Evolutionary conservation across 2,797 vertebrate genomes (phyloP), one percentile per base, ranked within the genome.

Genomic region (Sebastes cheni): DNA sequence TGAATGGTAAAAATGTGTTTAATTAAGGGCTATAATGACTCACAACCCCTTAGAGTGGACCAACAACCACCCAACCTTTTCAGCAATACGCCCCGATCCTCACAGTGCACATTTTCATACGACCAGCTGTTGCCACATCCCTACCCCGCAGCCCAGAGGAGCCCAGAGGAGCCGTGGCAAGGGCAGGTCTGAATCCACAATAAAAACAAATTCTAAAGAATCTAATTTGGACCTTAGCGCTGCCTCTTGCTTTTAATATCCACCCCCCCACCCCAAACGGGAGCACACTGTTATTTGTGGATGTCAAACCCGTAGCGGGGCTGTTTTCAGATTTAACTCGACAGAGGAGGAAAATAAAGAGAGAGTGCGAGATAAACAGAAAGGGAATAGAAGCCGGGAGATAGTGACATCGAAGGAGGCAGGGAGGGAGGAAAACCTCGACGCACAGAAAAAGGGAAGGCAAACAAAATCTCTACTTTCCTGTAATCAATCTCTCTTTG

Each of bases 401-500:
- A 84, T 1, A 32, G 80, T 72, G 85, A 85, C 52, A 46, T 58
- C 18, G 46, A 67, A 34, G 39, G 61, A 72, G 60, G 25, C 36
- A 55, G 27, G 39, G 61, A 72, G 60, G 25, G 42, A 55, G 30
- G 20, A 81, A 71, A 88, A 34, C 39, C 30, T 36, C 8, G 60
- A 84, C 64, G 77, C 65, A 23, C 34, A 72, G 66, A 80, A 77
- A 39, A 39, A 50, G 55, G 70, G 70, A 84, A 84, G 70, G 80
- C 80, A 86, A 89, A 91, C 79, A 86, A 91, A 93, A 91, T 84
- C 32, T 74, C 76, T 23, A 36, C 67, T 89, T 91, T 92, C 91
- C 90, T 91, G 91, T 93, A 88, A 95, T 94, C 92, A 93, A 93
- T 94, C 93, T 93, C 87, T 88, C 88, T 94, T 92, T 92, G 87